Percentiles rank a stretch among this genome's conserved stretches.
These are phyloP conservation scores for Solea senegalensis DNA, from an alignment of 2,113 vertebrate genomes.

Conservation along the genomic window DNA sequence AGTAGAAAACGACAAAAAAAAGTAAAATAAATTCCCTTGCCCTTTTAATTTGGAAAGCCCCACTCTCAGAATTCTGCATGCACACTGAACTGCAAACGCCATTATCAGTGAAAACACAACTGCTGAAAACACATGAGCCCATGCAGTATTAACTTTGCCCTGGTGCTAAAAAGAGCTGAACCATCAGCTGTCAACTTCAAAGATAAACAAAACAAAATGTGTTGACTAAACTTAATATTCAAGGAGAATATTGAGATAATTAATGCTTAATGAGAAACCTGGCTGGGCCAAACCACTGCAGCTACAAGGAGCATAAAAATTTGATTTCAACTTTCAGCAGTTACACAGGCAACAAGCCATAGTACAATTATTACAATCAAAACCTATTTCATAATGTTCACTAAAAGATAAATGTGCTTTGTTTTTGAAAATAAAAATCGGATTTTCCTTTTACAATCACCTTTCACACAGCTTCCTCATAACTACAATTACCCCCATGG, in stretches of 20 bases:
- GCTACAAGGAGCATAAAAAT: neutral
- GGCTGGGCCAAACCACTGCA: neutral
- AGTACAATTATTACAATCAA: neutral
- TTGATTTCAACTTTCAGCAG: neutral
- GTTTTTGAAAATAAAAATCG: neutral
- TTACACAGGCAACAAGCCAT: neutral
- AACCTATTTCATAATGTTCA: neutral
- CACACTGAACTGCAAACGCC: too few species aligned
- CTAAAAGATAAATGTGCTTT: neutral
- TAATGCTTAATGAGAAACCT: neutral
- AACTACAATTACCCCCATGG: too few species aligned
- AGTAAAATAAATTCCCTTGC: too few species aligned
- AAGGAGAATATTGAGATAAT: neutral
- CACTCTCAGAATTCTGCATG: too few species aligned
- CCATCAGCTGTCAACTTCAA: neutral
- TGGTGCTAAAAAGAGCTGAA: neutral
- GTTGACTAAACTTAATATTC: neutral
- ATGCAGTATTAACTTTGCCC: neutral
- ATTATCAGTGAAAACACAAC: too few species aligned
- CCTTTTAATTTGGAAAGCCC: too few species aligned
- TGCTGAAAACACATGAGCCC: neutral
- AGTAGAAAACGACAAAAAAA: too few species aligned
- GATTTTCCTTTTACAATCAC: neutral
- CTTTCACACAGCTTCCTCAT: neutral
- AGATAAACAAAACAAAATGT: neutral